Base-by-base conservation (phyloP, 1,140 invertebrate species). In the Lethrus apterus region DNA sequence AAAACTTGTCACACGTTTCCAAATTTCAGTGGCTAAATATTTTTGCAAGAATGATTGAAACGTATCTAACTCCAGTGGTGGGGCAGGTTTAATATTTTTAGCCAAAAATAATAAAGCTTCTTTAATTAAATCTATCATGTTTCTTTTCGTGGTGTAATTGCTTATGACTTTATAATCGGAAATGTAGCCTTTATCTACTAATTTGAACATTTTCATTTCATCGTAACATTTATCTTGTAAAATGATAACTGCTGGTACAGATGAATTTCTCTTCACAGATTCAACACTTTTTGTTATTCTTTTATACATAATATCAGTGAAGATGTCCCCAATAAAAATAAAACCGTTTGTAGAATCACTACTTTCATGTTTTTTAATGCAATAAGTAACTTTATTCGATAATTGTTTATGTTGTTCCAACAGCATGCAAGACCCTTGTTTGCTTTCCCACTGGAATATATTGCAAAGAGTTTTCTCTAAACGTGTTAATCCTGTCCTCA, bases 11-110 rank as follows among this genome's bases (percentile, higher is more conserved):
- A 83, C 68, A 50, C 73, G 73, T 29, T 74, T 65, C 74, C 80
- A 85, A 17, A 84, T 67, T 60, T 83, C 80, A 50, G 77, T 75
- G 30, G 75, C 77, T 14, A 82, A 64, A 58, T 75, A 73, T 50
- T 70, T 69, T 38, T 73, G 63, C 50, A 78, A 70, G 40, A 79
- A 67, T 5, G 70, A 70, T 52, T 70, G 68, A 0, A 81, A 55
- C 40, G 69, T 64, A 62, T 82, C 72, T 62, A 80, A 73, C 69
- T 79, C 71, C 5, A 81, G 52, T 0, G 73, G 68, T 24, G 78
- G 71, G 7, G 60, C 53, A 33, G 63, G 64, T 20, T 76, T 69
- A 51, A 67, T 72, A 41, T 74, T 75, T 48, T 72, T 72, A 1
- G 77, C 67, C 26, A 80, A 52, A 75, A 78, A 81, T 40, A 75